Conservation (phyloP, 2,113 vertebrate species). For the Hydrochoerus hydrochaeris region DNA sequence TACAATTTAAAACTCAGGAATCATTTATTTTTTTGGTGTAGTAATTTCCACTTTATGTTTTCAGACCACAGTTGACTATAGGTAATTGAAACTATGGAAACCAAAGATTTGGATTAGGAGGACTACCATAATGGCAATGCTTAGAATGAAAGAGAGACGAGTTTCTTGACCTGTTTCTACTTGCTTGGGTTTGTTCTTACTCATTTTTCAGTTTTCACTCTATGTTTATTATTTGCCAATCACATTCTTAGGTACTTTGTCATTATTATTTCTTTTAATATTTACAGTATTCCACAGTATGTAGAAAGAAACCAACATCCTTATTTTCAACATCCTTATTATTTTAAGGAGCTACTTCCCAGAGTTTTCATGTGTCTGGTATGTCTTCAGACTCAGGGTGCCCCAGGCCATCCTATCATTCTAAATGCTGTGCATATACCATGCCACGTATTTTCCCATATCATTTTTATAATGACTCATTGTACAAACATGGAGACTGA, state of each 20-base stretch:
- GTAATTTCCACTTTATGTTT: background rate
- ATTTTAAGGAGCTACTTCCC: background rate
- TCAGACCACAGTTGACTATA: background rate
- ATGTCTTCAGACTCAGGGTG: background rate
- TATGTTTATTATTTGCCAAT: background rate
- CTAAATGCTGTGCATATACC: background rate
- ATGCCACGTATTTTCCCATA: background rate
- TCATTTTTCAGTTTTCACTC: conserved; percentile 8
- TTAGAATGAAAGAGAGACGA: background rate
- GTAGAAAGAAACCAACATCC: background rate
- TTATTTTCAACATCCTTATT: background rate
- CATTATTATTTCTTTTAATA: background rate
- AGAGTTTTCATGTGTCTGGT: background rate
- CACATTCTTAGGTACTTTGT: background rate
- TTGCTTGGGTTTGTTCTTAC: background rate
- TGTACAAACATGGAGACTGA: background rate
- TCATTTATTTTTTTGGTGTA: background rate
- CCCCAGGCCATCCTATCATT: background rate
- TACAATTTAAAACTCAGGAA: background rate
- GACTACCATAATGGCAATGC: background rate
- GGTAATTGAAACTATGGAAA: background rate
- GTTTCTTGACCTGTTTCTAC: background rate
- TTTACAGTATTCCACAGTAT: background rate
- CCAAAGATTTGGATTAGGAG: background rate
- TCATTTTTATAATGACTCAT: background rate